Evolutionary conservation across 2,113 vertebrate species (phyloP).

Genomic region (Myrmophylax atrothorax): DNA sequence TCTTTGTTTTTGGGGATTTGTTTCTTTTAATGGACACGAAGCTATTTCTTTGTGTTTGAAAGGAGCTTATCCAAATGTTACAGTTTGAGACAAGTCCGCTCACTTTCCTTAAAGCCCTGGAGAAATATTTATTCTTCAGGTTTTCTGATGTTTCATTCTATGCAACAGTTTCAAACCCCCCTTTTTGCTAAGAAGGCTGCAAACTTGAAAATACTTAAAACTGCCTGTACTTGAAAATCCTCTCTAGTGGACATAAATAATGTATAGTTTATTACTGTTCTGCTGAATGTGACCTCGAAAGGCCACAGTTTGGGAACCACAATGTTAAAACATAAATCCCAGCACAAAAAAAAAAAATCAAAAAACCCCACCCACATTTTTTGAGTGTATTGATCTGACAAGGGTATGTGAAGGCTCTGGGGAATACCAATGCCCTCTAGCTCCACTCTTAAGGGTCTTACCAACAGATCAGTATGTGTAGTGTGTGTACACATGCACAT

Average conservation of each 20-base stretch:
- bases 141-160: neutral
- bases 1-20: neutral
- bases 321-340: neutral
- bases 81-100: neutral
- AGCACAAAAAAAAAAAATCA: too few relatives aligned
- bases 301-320: neutral
- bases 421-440: fast-evolving
- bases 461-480: neutral
- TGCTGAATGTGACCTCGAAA: neutral
- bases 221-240: neutral
- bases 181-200: neutral
- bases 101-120: neutral
- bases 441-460: neutral
- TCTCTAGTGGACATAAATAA: neutral
- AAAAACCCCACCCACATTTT: neutral
- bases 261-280: neutral
- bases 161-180: neutral
- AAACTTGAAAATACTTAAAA: neutral
- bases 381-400: neutral
- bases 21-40: neutral
- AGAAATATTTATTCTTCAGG: neutral
- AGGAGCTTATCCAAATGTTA: neutral
- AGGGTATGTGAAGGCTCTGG: fast-evolving
- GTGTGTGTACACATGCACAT: neutral
- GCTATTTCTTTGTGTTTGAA: neutral